These are phyloP conservation scores for Miniopterus natalensis DNA, from an alignment of 2,113 vertebrate genomes.

Conservation along the genomic window DNA sequence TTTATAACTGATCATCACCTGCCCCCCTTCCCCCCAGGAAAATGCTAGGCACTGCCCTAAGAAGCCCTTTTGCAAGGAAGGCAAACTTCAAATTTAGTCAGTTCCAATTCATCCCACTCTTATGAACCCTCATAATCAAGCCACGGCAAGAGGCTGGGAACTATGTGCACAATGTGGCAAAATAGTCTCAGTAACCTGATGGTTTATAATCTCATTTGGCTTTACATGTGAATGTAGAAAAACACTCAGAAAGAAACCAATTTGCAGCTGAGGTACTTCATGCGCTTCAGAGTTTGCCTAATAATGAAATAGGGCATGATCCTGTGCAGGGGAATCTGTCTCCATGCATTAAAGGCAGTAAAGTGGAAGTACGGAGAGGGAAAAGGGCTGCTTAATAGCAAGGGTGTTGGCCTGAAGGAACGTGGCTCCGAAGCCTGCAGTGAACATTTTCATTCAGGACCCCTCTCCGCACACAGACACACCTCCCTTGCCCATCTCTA, in stretches of 20 bases:
- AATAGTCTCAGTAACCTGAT: not conserved
- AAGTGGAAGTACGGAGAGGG: not conserved
- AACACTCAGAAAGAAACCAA: not conserved
- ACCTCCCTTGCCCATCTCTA: too few relatives aligned
- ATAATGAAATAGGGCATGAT: not conserved
- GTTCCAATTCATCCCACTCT: not conserved
- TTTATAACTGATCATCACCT: not conserved
- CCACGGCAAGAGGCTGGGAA: not conserved
- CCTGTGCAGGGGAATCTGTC: not conserved
- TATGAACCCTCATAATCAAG: not conserved
- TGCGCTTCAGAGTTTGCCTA: not conserved
- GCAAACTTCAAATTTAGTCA: slow-evolving; percentile 12
- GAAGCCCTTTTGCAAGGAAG: not conserved
- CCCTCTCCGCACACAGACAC: not conserved
- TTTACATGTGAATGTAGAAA: not conserved
- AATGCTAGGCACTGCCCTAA: not conserved
- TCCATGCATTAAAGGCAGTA: not conserved
- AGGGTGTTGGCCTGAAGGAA: not conserved
- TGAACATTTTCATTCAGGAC: not conserved
- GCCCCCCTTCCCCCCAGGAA: not conserved
- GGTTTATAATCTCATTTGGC: not conserved
- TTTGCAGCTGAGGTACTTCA: not conserved
- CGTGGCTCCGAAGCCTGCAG: not conserved
- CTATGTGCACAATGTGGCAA: not conserved
- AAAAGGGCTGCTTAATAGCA: not conserved